Percentiles rank a stretch among this genome's conserved stretches.
phyloP scores from a whole-genome alignment of 2,113 vertebrate genomes.

The Eolophus roseicapilla region DNA sequence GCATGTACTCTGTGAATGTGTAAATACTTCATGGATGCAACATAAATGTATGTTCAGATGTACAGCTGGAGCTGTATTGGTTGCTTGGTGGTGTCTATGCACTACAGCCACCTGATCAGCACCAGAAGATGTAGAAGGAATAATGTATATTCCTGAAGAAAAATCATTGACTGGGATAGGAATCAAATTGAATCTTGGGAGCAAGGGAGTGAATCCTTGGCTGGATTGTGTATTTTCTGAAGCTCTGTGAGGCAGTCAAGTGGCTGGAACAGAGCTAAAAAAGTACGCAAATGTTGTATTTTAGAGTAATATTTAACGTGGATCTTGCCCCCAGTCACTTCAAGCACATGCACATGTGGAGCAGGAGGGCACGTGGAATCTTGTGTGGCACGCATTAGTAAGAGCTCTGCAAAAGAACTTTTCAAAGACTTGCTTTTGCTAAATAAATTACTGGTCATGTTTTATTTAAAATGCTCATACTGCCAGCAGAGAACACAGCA shows the following conservation, averaged over 20 bases:
- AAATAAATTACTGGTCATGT: slow-evolving; percentile 77
- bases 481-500: slow-evolving; percentile 45
- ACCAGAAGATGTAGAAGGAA: not conserved
- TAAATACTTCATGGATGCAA: not conserved
- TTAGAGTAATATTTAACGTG: not conserved
- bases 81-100: not conserved
- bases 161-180: not conserved
- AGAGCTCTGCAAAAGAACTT: slow-evolving; percentile 36
- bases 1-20: accelerated
- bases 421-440: slow-evolving; percentile 62
- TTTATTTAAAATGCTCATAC: slow-evolving; percentile 67
- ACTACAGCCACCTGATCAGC: not conserved
- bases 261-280: not conserved
- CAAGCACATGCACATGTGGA: not conserved
- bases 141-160: not conserved
- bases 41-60: not conserved
- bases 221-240: not conserved
- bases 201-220: not conserved
- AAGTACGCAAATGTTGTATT: not conserved
- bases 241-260: not conserved
- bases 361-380: slow-evolving; percentile 23
- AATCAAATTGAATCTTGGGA: not conserved
- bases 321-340: not conserved
- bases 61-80: not conserved
- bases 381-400: not conserved